A percentile compares a stretch with the other conserved stretches of the same genome.
phyloP scores from a whole-genome alignment of 2,797 vertebrate genomes.

The Anguilla megastoma region DNA sequence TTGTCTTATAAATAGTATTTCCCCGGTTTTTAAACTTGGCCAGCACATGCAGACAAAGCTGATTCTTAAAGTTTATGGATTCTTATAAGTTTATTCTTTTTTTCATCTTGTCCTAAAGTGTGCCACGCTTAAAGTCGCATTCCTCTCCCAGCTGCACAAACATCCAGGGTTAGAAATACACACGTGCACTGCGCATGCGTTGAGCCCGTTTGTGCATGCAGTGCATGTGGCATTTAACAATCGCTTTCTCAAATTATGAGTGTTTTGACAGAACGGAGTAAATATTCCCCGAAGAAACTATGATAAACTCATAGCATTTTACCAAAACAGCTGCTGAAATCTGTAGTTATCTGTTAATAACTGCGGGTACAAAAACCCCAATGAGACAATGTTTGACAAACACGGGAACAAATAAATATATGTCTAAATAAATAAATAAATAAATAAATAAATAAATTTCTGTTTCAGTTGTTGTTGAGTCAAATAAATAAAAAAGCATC shows the following conservation, averaged over 20 bases:
- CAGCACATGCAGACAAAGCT: constrained; percentile 89
- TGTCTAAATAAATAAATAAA: constrained; percentile 45
- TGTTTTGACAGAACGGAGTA: constrained; percentile 33
- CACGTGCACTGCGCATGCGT: constrained; percentile 62
- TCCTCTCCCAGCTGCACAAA: constrained; percentile 71
- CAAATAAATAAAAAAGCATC: constrained; percentile 11
- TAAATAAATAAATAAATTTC: constrained; percentile 49
- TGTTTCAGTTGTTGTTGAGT: neutral
- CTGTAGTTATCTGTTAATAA: constrained; percentile 30
- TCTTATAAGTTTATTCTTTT: constrained; percentile 45
- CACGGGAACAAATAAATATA: constrained; percentile 9
- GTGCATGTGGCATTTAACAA: constrained; percentile 51
- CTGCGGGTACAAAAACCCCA: constrained; percentile 25
- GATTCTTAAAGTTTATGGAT: constrained; percentile 47
- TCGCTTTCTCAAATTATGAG: constrained; percentile 7
- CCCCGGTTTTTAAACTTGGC: constrained; percentile 75
- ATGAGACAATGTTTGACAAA: neutral
- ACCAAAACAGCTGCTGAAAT: constrained; percentile 36
- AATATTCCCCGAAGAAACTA: constrained; percentile 51
- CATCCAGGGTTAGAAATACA: constrained; percentile 65
- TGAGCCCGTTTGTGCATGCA: constrained; percentile 51
- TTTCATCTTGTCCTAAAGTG: constrained; percentile 32
- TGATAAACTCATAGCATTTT: constrained; percentile 50
- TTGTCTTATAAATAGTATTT: constrained; percentile 78
- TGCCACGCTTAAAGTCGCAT: constrained; percentile 34